Evolutionary conservation across 2,113 vertebrate species (phyloP), one percentile per base, ranked within the genome.

Genomic region (Rousettus leschenaultii): DNA sequence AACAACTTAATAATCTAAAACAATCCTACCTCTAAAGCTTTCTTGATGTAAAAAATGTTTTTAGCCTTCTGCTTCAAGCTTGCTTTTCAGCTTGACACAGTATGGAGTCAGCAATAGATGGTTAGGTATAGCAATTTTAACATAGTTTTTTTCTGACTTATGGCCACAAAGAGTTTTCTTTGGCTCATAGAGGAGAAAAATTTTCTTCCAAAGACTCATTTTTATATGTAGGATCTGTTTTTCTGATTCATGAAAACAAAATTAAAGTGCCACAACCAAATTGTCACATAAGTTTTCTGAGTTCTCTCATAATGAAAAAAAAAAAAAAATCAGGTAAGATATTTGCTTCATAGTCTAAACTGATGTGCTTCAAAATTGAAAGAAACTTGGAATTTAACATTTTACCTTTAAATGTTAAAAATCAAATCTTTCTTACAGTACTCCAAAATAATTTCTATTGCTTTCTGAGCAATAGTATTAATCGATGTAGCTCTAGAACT

Each of bases 241-340:
- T 97, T 97, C 78, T 96, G 63, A 82, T 91, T 94, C 48, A 65
- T 77, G 7, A 94, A 96, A 94, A 83, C n/a, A 40, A 63, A 83
- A 89, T 78, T 95, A 53, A 95, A 53, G n/a, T 89, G 68, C 53
- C 85, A 93, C n/a, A 71, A 19, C 79, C 55, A 40, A 87, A 68
- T 82, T 38, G 4, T 77, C 48, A 30, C 35, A 7, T 13, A 87
- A 78, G 48, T 83, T 74, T 66, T 68, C 57, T 40, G 57, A 70
- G 16, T 66, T 86, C 22, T 80, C 28, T 43, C 63, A 38, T 85
- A 53, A 35, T 28, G 40, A 16, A 11, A 51, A 40, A 24, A 48
- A 68, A 91, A n/a, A 14, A 14, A 78, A 18, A 53, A 51, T 43
- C 12, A 70, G 43, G 51, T 66, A 74, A 89, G 21, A 24, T 63